Base-by-base conservation (phyloP, 2,113 vertebrate species). In the Zapornia atra region DNA sequence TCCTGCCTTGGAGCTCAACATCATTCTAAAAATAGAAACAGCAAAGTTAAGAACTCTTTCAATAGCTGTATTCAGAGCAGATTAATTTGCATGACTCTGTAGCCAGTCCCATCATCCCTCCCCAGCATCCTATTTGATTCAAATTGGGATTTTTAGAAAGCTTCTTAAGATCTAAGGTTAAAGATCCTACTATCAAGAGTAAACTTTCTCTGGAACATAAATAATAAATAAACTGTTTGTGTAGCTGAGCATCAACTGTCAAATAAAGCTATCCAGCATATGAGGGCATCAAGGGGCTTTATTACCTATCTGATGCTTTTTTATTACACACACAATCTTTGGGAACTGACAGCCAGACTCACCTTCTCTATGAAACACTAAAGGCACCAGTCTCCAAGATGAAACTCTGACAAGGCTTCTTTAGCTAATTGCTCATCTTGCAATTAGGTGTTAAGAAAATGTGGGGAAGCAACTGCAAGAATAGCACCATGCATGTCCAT, bases 211-310 rank as follows among this genome's bases (percentile, higher is more conserved):
- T 93, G 84, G 86, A 86, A 90, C 10, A 83, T 11, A 91, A 93
- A 75, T 63, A 86, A 86, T 77, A 75, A 48, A 38, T n/a, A 44
- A 60, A 6, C 34, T 51, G 56, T 38, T 84, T 88, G 70, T 36
- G 56, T 10, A 87, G 79, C 59, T 88, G 51, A 78, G 95, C 68
- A 93, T 88, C 82, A 96, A 76, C 83, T 93, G 64, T 72, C 81
- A 90, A 64, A 70, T 95, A 76, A 79, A 85, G 36, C 50, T 86
- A 72, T 63, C 36, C 54, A 82, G 54, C 19, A 95, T 92, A 70
- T 50, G 50, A 96, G 63, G 63, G 79, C 80, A 97, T 82, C 88
- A 70, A 92, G 94, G 79, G 71, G 59, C 59, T 94, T 92, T 68
- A 85, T 87, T 93, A 83, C 11, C 38, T 65, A 46, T 61, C 70